Evolutionary conservation across 92 coral and sea anemone genomes (phyloP), one percentile per base, ranked within the genome.

Genomic region (Micromussa lordhowensis): DNA sequence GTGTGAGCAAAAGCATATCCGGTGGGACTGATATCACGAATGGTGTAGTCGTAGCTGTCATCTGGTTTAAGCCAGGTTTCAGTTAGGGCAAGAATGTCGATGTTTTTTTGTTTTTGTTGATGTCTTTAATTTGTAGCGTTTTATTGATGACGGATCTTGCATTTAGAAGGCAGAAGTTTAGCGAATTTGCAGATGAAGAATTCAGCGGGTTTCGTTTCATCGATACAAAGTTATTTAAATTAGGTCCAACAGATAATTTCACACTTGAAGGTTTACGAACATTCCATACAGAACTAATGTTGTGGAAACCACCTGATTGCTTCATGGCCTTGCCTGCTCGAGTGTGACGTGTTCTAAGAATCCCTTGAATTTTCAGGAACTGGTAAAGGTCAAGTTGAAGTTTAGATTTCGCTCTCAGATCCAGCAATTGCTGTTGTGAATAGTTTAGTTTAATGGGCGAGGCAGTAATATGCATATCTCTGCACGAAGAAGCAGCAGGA

Each of bases 1-100:
- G 19, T 66, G 26, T 80, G 90, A 58, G 58, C 58, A 61, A 87
- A 87, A 26, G 83, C 84, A 53, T 64, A 79, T 79, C 79, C 90
- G 19, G 24, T 35, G 71, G 85, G 90, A 38, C 78, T 40, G 24
- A 87, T 51, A 68, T 87, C 90, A 4, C 90, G 78, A 73, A 26
- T 86, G 19, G 66, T 32, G 31, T 34, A 35, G 51, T 85, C 75
- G 54, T 61, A 49, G 31, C 68, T 35, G 14, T 87, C 80, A 68
- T 68, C 81, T 21, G 81, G 49, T 38, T 76, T 80, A 73, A 87
- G 84, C 86, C 90, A 87, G 11, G 86, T 87, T 80, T 87, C 90
- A 31, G 90, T 80, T 64, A 88, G 49, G 72, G 82, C 82, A 49
- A 88, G 71, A 77, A 88, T 88, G 68, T 82, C 87, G 12, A 81